Base-by-base conservation (phyloP, 2,113 vertebrate genomes). In the Ammodytes marinus region DNA sequence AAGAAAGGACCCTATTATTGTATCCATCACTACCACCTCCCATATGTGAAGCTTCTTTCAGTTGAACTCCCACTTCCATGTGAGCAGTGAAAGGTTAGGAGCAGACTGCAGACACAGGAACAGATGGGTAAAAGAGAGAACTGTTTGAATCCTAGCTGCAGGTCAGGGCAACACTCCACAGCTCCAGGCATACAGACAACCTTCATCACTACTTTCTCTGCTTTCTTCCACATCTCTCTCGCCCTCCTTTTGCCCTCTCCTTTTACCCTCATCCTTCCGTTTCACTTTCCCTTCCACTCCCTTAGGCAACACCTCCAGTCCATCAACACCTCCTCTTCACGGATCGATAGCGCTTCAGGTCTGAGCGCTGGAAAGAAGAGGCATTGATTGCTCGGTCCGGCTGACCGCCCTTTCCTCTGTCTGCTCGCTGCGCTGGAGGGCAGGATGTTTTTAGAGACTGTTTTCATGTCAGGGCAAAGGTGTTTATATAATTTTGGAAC, bases 291-390 rank as follows among this genome's bases (percentile, higher is more conserved):
- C 57, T 79, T 71, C 65, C 61, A 46, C 66, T 81, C 83, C 86
- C 83, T 81, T 17, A 79, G 80, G 83, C 80, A 84, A 46, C 63
- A 76, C 77, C 81, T 86, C 73, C 39, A 42, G 69, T 82, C 81
- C 71, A 79, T 71, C 82, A 82, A 81, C 81, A 77, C 84, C 86
- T 77, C 73, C 77, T 69, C 78, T 80, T 82, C 78, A 74, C 19
- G 65, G 78, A 86, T 88, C 86, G 1, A 90, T 90, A 69, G 57
- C 10, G 27, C 76, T 27, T 75, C 73, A 76, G 43, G 70, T 78
- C 72, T 70, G 72, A 76, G 69, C 46, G 10, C 71, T 50, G 67
- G 79, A 80, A 27, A 27, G 27, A 2, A 79, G 80, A 80, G 65
- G 65, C 69, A 81, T 87, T 12, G 77, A 87, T 84, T 15, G 37